Percentiles rank a stretch among this genome's conserved stretches.
Conservation (phyloP, 2,797 vertebrate genomes). For the Enteromius radiatus region DNA sequence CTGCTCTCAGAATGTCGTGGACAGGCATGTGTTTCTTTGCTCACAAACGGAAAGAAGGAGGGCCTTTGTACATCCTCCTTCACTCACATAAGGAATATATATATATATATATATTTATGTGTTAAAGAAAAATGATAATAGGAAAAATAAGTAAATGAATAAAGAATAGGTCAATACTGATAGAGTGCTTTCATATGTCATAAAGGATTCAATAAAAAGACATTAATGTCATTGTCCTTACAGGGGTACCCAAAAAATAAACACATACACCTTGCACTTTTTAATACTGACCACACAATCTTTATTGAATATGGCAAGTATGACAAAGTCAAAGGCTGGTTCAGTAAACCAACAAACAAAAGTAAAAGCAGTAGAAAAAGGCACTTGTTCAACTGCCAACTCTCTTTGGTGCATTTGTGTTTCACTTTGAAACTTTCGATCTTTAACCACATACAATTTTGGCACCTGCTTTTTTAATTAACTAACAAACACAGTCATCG, state of each 20-base stretch:
- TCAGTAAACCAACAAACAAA: slow-evolving; percentile 47
- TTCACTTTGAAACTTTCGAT: slow-evolving; percentile 26
- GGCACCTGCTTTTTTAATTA: slow-evolving; percentile 33
- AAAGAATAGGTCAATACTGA: neutral
- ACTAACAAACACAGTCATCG: slow-evolving; percentile 22
- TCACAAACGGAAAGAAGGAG: slow-evolving; percentile 32
- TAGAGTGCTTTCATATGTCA: neutral
- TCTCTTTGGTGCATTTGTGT: slow-evolving; percentile 47
- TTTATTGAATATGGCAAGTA: slow-evolving; percentile 64
- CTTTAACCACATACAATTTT: slow-evolving; percentile 34
- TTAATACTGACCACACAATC: slow-evolving; percentile 51
- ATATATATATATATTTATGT: neutral
- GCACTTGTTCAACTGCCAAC: slow-evolving; percentile 42
- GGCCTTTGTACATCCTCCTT: neutral
- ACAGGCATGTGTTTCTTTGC: slow-evolving; percentile 21
- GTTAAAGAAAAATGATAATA: neutral
- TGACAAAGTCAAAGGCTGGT: slow-evolving; percentile 42
- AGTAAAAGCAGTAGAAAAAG: slow-evolving; percentile 40
- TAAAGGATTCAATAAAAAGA: neutral
- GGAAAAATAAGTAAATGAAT: neutral
- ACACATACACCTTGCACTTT: neutral
- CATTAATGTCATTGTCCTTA: neutral
- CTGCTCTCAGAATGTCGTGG: slow-evolving; percentile 31
- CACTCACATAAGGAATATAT: neutral
- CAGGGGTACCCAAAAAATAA: neutral